Conservation (phyloP, 2,797 vertebrate genomes). For the Yasuhikotakia modesta region DNA sequence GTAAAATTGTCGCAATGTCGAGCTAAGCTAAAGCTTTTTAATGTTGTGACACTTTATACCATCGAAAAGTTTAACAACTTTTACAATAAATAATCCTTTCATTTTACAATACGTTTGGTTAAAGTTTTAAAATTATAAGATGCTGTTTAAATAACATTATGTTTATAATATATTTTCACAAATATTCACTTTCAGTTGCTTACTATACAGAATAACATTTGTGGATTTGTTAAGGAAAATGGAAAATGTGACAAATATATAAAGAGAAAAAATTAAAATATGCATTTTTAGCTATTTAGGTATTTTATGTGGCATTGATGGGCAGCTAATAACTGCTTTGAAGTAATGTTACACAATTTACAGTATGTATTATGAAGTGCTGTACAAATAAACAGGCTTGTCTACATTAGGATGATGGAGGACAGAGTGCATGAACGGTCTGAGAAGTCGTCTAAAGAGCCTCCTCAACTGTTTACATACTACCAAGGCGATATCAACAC, state of each 20-base stretch:
- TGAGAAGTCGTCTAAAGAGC: constrained; percentile 71
- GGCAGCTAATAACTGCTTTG: background rate
- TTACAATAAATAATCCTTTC: too few relatives aligned
- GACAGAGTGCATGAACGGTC: constrained; percentile 54
- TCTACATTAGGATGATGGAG: constrained; percentile 69
- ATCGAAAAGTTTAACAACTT: too few relatives aligned
- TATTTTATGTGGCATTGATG: too few relatives aligned
- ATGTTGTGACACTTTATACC: too few relatives aligned
- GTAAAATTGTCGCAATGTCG: background rate
- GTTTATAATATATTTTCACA: background rate
- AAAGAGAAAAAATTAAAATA: too few relatives aligned
- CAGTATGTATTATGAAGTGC: background rate
- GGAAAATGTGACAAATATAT: background rate
- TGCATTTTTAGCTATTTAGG: too few relatives aligned
- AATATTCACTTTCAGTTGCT: background rate
- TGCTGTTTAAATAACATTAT: background rate
- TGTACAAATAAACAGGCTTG: background rate
- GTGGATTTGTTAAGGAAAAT: too few relatives aligned
- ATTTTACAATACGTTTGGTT: too few relatives aligned
- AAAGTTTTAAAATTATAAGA: too few relatives aligned
- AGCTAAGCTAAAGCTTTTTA: background rate
- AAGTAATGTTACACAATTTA: background rate
- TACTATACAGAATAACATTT: background rate
- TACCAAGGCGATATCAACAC: constrained; percentile 85
- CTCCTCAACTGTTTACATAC: constrained; percentile 80